Evolutionary conservation across 2,113 vertebrate species (phyloP).

Genomic region (Columba janthina): DNA sequence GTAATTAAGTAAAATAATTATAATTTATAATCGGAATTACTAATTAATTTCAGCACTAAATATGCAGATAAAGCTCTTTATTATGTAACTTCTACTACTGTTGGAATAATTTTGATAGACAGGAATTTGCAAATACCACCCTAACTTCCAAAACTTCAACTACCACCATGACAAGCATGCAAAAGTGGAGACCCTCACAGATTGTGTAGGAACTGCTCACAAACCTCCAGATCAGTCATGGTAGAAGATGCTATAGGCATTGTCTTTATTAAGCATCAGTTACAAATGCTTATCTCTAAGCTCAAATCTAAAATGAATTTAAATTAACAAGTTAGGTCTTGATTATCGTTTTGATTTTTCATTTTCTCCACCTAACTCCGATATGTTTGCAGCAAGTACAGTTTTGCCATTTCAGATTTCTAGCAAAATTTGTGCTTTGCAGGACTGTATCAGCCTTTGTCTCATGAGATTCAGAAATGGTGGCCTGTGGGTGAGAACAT

Average conservation of each 20-base stretch:
- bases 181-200: background rate
- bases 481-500: background rate
- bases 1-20: slow-evolving; percentile 7
- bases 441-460: background rate
- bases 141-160: background rate
- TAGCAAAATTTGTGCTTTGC: background rate
- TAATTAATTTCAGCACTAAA: background rate
- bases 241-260: background rate
- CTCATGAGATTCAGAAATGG: background rate
- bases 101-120: background rate
- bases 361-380: background rate
- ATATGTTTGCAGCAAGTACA: background rate
- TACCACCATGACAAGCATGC: background rate
- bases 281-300: background rate
- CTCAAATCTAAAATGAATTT: background rate
- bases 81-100: background rate
- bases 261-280: background rate
- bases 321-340: background rate
- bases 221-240: background rate
- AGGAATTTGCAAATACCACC: background rate
- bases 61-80: background rate
- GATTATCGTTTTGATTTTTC: background rate
- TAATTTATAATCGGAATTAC: background rate
- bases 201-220: background rate
- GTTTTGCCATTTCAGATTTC: background rate